A percentile compares a stretch with the other conserved stretches of the same genome.
Conservation (phyloP, 2,797 vertebrate species). For the Phalloptychus januarius region DNA sequence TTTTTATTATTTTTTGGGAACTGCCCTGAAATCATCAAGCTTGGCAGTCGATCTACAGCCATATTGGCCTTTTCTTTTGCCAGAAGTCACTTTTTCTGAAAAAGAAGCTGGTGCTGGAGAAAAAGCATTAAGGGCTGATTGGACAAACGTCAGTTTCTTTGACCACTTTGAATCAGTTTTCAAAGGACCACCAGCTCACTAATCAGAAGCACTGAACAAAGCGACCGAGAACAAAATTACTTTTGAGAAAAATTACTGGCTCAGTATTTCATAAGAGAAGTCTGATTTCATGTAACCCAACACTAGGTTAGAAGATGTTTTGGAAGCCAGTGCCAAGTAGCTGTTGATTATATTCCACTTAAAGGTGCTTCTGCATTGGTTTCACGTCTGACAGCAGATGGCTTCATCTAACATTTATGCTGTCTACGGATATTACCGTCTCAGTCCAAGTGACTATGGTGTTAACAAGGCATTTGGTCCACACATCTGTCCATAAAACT, state of each 20-base stretch:
- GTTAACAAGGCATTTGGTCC: not conserved
- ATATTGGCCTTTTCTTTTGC: not conserved
- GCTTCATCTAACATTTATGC: not conserved
- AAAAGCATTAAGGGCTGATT: not conserved
- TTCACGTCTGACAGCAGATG: constrained; percentile 9
- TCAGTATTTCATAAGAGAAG: not conserved
- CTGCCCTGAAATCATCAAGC: not conserved
- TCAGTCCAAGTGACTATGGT: not conserved
- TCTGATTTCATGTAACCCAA: constrained; percentile 7
- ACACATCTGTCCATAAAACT: not conserved
- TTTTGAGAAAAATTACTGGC: constrained; percentile 4
- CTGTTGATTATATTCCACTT: constrained; percentile 3
- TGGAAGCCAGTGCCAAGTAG: not conserved
- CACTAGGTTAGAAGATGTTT: constrained; percentile 1
- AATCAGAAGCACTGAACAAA: constrained; percentile 1
- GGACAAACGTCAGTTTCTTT: not conserved
- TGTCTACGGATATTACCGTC: not conserved
- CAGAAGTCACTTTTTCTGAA: not conserved
- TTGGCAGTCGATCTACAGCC: not conserved
- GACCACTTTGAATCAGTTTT: constrained; percentile 6
- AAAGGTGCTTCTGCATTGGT: constrained; percentile 3
- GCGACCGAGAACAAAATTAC: not conserved
- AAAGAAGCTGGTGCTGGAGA: not conserved
- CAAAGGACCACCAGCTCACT: not conserved
- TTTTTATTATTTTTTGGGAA: not conserved